These are phyloP conservation scores for Nylanderia fulva DNA, from an alignment of 1,140 invertebrate species.

Conservation along the genomic window DNA sequence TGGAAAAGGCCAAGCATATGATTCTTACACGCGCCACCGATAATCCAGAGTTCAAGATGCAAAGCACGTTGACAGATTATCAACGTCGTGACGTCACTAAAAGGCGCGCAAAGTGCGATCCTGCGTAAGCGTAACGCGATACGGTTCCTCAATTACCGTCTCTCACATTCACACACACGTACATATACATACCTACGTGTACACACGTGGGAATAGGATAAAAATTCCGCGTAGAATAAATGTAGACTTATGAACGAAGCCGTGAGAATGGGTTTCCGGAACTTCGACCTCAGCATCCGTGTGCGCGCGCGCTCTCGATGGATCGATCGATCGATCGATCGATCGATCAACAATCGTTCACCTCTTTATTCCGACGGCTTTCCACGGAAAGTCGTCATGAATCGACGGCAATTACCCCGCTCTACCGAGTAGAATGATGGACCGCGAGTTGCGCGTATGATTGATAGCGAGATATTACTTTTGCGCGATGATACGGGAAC, in stretches of 20 bases:
- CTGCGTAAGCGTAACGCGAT: not conserved
- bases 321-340: not conserved
- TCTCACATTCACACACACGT: no score
- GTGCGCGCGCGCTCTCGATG: not conserved
- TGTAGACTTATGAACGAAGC: not conserved
- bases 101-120: not conserved
- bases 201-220: not conserved
- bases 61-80: not conserved
- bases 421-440: constrained; percentile 33
- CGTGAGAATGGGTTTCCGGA: not conserved
- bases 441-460: not conserved
- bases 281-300: not conserved
- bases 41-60: not conserved
- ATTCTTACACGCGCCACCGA: not conserved
- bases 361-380: not conserved
- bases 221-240: not conserved
- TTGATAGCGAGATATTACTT: constrained; percentile 48
- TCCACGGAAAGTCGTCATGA: constrained; percentile 21
- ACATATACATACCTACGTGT: no score
- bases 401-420: constrained; percentile 23
- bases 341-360: constrained; percentile 11
- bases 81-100: not conserved
- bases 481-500: not conserved
- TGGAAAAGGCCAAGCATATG: not conserved
- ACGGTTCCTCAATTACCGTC: constrained; percentile 4